Evolutionary conservation across 2,888 invertebrate genomes (phyloP).

Genomic region (Tortricodes alternella): DNA sequence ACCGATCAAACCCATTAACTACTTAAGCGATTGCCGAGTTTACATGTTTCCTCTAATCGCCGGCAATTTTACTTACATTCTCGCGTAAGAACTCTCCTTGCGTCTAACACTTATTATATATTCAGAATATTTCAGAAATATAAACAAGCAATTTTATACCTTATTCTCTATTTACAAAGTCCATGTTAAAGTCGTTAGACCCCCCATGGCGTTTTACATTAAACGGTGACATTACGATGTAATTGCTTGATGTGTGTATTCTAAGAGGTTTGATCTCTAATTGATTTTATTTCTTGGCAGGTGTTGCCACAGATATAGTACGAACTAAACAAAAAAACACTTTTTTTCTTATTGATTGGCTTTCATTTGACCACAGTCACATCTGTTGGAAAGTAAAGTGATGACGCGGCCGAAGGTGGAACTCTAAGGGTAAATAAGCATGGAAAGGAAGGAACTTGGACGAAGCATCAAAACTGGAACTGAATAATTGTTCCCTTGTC

Average conservation of each 20-base stretch:
- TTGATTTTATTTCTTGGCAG: not conserved
- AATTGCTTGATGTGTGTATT: constrained; percentile 3
- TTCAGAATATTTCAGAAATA: too few relatives aligned
- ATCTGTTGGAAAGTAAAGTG: too few relatives aligned
- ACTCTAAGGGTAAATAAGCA: too few relatives aligned
- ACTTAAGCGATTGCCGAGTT: constrained; percentile 52
- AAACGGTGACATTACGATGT: constrained; percentile 4
- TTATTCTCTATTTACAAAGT: not conserved
- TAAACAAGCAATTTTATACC: not conserved
- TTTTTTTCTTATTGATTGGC: too few relatives aligned
- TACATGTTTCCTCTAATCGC: constrained; percentile 49
- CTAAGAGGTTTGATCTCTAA: not conserved
- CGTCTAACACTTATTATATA: constrained; percentile 25
- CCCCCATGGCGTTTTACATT: constrained; percentile 1
- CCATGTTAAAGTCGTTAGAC: not conserved
- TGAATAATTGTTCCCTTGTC: too few relatives aligned
- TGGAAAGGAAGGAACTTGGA: too few relatives aligned
- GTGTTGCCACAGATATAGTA: not conserved
- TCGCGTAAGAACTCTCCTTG: constrained; percentile 26
- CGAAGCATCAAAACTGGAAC: too few relatives aligned
- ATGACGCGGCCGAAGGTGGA: too few relatives aligned
- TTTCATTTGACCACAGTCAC: too few relatives aligned
- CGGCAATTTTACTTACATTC: constrained; percentile 48
- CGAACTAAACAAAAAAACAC: too few relatives aligned
- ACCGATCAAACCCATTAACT: constrained; percentile 52